These are phyloP conservation scores for Trichoplusia ni DNA, from an alignment of 1,140 invertebrate species.

Conservation along the genomic window DNA sequence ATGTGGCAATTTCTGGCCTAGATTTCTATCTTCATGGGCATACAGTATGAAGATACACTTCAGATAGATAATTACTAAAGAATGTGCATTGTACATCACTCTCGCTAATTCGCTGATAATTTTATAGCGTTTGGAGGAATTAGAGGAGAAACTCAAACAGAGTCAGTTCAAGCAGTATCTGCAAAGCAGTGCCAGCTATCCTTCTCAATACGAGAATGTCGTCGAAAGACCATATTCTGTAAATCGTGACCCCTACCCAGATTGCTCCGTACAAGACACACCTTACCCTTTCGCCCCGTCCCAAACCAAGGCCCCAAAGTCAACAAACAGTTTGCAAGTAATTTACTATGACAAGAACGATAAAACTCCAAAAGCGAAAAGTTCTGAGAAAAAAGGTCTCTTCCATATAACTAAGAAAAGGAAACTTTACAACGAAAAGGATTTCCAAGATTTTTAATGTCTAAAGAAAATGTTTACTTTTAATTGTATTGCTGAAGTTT, in stretches of 20 bases:
- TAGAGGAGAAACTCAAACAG: conserved; percentile 75
- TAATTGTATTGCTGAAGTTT: neutral
- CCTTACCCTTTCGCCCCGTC: conserved; percentile 25
- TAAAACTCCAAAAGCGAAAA: conserved; percentile 29
- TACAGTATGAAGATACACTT: too few relatives aligned
- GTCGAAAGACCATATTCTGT: conserved; percentile 69
- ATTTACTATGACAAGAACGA: conserved; percentile 52
- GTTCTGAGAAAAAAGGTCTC: conserved; percentile 62
- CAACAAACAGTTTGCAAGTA: conserved; percentile 55
- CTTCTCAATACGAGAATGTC: conserved; percentile 57
- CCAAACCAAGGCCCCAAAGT: conserved; percentile 47
- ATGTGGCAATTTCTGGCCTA: too few relatives aligned
- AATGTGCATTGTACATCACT: neutral
- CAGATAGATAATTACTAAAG: too few relatives aligned
- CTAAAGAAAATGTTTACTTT: neutral
- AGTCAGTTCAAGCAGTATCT: conserved; percentile 74
- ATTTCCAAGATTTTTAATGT: conserved; percentile 64
- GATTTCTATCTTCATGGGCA: too few relatives aligned
- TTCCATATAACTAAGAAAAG: conserved; percentile 73
- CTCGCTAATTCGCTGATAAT: neutral
- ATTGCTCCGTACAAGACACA: conserved; percentile 29
- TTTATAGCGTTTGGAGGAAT: conserved; percentile 60
- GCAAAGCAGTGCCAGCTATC: conserved; percentile 55
- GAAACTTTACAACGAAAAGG: conserved; percentile 72
- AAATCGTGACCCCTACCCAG: conserved; percentile 45